Evolutionary conservation across 2,797 vertebrate genomes (phyloP).

Genomic region (Synanceia verrucosa): DNA sequence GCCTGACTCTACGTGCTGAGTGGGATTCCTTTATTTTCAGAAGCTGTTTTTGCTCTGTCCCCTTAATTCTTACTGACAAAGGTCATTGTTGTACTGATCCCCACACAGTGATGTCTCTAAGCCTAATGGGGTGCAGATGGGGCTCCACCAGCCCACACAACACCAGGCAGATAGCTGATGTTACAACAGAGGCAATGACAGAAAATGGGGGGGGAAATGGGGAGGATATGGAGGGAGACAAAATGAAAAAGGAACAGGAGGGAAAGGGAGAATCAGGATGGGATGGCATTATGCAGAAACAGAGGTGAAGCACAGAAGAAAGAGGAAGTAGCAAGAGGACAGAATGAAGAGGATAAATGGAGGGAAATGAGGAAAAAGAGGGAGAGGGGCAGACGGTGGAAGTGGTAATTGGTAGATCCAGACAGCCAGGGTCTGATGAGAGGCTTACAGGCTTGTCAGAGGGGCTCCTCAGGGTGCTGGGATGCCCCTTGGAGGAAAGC

Average conservation of each 20-base stretch:
- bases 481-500: constrained; percentile 26
- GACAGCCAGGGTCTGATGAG: constrained; percentile 32
- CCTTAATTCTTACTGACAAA: constrained; percentile 35
- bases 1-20: background rate
- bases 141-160: constrained; percentile 16
- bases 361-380: constrained; percentile 11
- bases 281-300: constrained; percentile 16
- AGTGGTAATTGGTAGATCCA: constrained; percentile 44
- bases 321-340: background rate
- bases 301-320: constrained; percentile 4
- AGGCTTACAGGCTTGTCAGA: constrained; percentile 47
- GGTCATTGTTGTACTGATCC: constrained; percentile 31
- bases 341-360: constrained; percentile 26
- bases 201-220: constrained; percentile 50
- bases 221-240: constrained; percentile 1
- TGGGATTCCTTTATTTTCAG: constrained; percentile 20
- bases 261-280: background rate
- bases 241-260: constrained; percentile 23
- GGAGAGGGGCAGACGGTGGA: constrained; percentile 4
- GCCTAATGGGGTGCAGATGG: constrained; percentile 54
- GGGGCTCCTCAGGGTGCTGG: constrained; percentile 21
- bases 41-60: constrained; percentile 22
- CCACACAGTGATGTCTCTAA: background rate
- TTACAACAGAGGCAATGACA: constrained; percentile 34
- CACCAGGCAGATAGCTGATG: constrained; percentile 11